Conservation (phyloP, 92 coral and sea anemone species). For the Actinostola sp. region DNA sequence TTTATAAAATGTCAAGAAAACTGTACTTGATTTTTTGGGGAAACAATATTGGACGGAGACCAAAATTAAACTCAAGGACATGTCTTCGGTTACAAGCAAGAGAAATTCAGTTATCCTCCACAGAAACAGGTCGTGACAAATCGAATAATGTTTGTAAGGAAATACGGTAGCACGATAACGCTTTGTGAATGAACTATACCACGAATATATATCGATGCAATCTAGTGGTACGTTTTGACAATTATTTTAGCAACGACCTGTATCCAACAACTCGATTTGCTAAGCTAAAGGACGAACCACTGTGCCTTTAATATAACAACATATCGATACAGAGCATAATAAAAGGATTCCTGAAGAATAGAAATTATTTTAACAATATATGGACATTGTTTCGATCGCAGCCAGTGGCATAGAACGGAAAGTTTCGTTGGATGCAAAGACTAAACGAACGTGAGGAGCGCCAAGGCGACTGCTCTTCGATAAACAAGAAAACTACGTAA, state of each 20-base stretch:
- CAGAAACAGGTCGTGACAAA: slow-evolving; percentile 21
- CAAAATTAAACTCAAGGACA: slow-evolving; percentile 38
- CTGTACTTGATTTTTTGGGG: background rate
- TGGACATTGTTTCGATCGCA: background rate
- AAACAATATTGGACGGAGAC: slow-evolving; percentile 74
- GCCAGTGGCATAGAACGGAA: background rate
- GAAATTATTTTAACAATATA: background rate
- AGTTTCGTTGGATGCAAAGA: background rate
- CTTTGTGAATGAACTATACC: background rate
- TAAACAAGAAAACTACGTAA: too few relatives aligned
- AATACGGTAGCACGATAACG: background rate
- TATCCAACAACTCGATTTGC: slow-evolving; percentile 20
- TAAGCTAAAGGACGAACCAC: slow-evolving; percentile 12
- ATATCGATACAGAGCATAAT: background rate
- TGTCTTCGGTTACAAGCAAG: slow-evolving; percentile 21
- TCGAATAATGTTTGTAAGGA: background rate
- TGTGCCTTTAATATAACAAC: background rate
- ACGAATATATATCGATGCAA: background rate
- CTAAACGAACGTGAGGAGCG: background rate
- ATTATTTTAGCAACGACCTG: slow-evolving; percentile 32
- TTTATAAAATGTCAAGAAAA: too few relatives aligned
- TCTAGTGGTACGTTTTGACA: background rate
- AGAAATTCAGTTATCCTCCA: background rate
- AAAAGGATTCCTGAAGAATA: background rate
- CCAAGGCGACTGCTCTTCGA: too few relatives aligned